These are phyloP conservation scores for Drosophila tsacasi DNA, from an alignment of 1,140 invertebrate genomes.

Conservation along the genomic window DNA sequence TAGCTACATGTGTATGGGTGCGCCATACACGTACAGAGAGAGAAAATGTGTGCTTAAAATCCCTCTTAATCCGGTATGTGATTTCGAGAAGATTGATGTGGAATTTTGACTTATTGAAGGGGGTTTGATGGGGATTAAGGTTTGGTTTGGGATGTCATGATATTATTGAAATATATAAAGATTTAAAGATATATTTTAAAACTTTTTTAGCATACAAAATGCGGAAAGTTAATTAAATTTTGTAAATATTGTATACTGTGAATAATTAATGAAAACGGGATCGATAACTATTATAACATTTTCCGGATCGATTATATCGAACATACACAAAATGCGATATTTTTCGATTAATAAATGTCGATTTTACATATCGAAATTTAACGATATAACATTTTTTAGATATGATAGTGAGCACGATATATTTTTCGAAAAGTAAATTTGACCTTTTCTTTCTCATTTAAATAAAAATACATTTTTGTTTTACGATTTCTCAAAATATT, in stretches of 20 bases:
- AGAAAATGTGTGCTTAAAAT: neutral
- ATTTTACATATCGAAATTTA: neutral
- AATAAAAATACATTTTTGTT: neutral
- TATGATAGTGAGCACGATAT: neutral
- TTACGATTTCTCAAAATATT: conserved; percentile 2
- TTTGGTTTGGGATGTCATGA: neutral
- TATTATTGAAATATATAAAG: neutral
- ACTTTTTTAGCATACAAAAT: too few species aligned
- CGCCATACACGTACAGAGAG: conserved; percentile 15
- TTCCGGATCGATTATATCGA: too few species aligned
- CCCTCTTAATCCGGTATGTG: neutral
- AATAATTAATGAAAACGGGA: too few species aligned
- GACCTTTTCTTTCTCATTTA: neutral
- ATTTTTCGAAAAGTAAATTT: neutral
- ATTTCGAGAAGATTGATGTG: neutral
- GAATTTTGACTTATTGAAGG: neutral
- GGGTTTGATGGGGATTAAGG: neutral
- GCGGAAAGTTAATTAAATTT: too few species aligned
- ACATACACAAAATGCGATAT: too few species aligned
- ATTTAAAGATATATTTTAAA: neutral
- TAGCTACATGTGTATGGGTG: conserved; percentile 69
- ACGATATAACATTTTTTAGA: too few species aligned
- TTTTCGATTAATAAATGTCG: too few species aligned
- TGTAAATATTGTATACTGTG: too few species aligned
- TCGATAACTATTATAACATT: too few species aligned